Evolutionary conservation across 2,888 invertebrate species (phyloP).

Genomic region (Anarsia innoxiella): DNA sequence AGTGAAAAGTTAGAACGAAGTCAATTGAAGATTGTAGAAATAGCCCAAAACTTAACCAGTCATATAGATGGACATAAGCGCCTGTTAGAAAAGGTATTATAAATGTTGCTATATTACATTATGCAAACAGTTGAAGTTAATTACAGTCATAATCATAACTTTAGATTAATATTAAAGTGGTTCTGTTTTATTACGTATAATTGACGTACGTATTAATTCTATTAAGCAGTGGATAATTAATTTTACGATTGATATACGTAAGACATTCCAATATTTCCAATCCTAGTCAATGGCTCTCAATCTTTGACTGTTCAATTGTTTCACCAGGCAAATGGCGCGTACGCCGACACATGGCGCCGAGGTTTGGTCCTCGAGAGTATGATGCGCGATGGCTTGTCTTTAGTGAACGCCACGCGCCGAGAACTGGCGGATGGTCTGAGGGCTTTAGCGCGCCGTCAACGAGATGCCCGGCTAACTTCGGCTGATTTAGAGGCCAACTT

Average conservation of each 20-base stretch:
- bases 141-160: too few relatives aligned
- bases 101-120: too few relatives aligned
- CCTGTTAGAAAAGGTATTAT: constrained; percentile 66
- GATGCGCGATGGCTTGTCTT: constrained; percentile 66
- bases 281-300: too few relatives aligned
- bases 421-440: constrained; percentile 71
- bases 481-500: constrained; percentile 54
- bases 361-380: constrained; percentile 61
- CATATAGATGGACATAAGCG: constrained; percentile 51
- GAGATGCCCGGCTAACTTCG: constrained; percentile 49
- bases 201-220: too few relatives aligned
- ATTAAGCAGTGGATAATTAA: too few relatives aligned
- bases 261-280: too few relatives aligned
- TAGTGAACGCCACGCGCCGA: constrained; percentile 69
- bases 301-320: too few relatives aligned
- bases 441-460: constrained; percentile 52
- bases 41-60: constrained; percentile 55
- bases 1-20: constrained; percentile 55
- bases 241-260: too few relatives aligned
- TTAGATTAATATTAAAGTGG: too few relatives aligned
- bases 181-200: too few relatives aligned
- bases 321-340: constrained; percentile 76
- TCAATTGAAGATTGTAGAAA: constrained; percentile 50
- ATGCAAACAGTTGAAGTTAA: too few relatives aligned
- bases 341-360: constrained; percentile 77